A percentile compares a stretch with the other conserved stretches of the same genome.
These are phyloP conservation scores for Phrynocephalus versicolor DNA, from an alignment of 2,113 vertebrate species.

Conservation along the genomic window DNA sequence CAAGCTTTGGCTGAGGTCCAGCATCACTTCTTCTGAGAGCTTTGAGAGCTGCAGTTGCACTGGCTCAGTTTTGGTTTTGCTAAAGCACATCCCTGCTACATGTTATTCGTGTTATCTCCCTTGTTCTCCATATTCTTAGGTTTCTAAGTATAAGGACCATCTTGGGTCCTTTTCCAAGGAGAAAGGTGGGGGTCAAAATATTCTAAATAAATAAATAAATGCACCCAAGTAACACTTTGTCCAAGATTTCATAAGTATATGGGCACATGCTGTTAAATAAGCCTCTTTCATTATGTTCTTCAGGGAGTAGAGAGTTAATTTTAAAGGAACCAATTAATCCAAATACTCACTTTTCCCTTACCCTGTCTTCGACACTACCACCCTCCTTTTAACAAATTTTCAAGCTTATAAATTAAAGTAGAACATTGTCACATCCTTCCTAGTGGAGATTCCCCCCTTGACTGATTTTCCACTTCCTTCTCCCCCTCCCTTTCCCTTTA, in stretches of 20 bases:
- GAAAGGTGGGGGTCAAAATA: too few species aligned
- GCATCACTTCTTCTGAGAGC: too few species aligned
- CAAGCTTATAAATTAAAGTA: constrained; percentile 41
- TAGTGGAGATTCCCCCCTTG: too few species aligned
- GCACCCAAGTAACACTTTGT: constrained; percentile 11
- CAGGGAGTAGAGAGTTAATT: constrained; percentile 10
- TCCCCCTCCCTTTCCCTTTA: not conserved
- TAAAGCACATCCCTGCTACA: too few species aligned
- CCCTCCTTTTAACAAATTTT: constrained; percentile 32
- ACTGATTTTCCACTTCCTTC: too few species aligned
- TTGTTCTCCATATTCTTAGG: not conserved
- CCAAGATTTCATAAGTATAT: constrained; percentile 25
- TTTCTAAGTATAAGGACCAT: too few species aligned
- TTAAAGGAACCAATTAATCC: constrained; percentile 36
- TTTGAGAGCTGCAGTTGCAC: too few species aligned
- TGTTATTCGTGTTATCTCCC: too few species aligned
- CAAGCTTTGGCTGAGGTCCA: too few species aligned
- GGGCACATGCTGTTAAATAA: constrained; percentile 34
- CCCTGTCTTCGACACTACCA: constrained; percentile 11
- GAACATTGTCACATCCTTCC: not conserved
- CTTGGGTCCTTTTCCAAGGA: too few species aligned
- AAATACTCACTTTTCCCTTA: constrained; percentile 7
- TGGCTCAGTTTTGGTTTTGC: too few species aligned
- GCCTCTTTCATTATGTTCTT: constrained; percentile 35
- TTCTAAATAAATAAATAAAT: too few species aligned